phyloP scores from a whole-genome alignment of 1,140 invertebrate genomes.

The Megalopta genalis region DNA sequence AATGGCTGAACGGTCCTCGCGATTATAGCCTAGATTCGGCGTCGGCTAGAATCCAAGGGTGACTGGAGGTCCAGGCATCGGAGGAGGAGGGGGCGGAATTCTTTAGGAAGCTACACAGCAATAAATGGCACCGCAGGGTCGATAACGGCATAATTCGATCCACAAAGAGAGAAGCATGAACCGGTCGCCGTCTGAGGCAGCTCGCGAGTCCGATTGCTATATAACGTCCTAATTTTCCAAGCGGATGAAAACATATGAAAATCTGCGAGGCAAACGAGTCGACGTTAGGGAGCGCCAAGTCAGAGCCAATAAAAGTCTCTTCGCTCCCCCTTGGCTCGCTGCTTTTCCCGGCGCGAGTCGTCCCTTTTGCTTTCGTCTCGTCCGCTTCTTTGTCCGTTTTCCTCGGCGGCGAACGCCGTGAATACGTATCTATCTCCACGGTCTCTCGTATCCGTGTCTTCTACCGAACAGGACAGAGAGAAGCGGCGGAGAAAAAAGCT shows the following conservation, averaged over 20 bases:
- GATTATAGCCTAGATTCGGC: no score
- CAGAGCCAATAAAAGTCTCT: conserved; percentile 79
- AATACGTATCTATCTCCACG: neutral
- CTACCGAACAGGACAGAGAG: neutral
- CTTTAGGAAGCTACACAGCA: neutral
- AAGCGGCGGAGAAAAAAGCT: neutral
- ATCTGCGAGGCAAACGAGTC: conserved; percentile 79
- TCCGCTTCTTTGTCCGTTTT: conserved; percentile 52
- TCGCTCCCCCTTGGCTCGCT: conserved; percentile 64
- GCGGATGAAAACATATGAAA: conserved; percentile 80
- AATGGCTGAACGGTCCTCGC: no score
- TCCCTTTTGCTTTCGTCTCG: conserved; percentile 42
- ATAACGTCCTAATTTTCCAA: conserved; percentile 80
- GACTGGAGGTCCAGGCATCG: neutral
- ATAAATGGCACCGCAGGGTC: neutral
- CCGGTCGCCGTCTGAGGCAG: conserved; percentile 23
- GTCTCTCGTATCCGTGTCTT: conserved; percentile 23
- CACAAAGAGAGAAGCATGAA: conserved; percentile 23
- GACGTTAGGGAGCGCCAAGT: conserved; percentile 77
- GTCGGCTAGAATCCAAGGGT: neutral
- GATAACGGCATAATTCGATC: conserved; percentile 23
- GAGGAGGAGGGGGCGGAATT: neutral
- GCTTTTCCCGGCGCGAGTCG: conserved; percentile 36
- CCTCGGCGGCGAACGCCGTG: neutral
- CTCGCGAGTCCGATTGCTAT: conserved; percentile 57